Evolutionary conservation across 2,113 vertebrate genomes (phyloP), one percentile per base, ranked within the genome.

Genomic region (Ammodytes dubius): DNA sequence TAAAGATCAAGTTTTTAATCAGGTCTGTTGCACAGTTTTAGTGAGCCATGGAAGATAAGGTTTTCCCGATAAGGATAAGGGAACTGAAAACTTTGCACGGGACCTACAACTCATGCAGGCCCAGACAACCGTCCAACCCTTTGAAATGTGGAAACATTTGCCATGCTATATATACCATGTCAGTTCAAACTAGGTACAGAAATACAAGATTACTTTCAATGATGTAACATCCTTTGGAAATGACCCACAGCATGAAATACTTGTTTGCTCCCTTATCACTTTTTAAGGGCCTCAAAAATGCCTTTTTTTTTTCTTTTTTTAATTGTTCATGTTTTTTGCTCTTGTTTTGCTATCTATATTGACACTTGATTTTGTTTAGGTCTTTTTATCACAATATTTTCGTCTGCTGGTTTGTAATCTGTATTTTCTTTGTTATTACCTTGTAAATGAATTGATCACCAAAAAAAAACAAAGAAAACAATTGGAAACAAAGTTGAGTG

Each of bases 1-100:
- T 81, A 77, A 80, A 91, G 89, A 94, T 93, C 93, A 84, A 87
- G 85, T 93, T 90, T 83, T 89, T 81, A 79, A 81, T 70, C 77
- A 40, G 73, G 2, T 52, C 46, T 57, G 70, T 64, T 56, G 79
- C 71, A 49, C 19, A 59, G 77, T 76, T 81, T 81, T 77, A 74
- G 53, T 76, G 68, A 79, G 50, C 43, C 15, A 3, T 59, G 15
- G 3, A 45, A 65, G 52, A 45, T 7, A 77, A 64, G 8, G 42
- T 70, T 77, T 67, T 70, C 10, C 43, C 6, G 56, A 70, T 61
- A 58, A 47, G 70, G 37, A 72, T 45, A 8, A 49, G 49, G 56
- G 10, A 27, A 27, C 27, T 27, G 27, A 27, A 54, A 19, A 54
- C n/a, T 52, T 15, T 15, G 5, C 49, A 52, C 15, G 13, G 27